Evolutionary conservation across 1,140 invertebrate genomes (phyloP), one percentile per base, ranked within the genome.

Genomic region (Anthonomus grandis): DNA sequence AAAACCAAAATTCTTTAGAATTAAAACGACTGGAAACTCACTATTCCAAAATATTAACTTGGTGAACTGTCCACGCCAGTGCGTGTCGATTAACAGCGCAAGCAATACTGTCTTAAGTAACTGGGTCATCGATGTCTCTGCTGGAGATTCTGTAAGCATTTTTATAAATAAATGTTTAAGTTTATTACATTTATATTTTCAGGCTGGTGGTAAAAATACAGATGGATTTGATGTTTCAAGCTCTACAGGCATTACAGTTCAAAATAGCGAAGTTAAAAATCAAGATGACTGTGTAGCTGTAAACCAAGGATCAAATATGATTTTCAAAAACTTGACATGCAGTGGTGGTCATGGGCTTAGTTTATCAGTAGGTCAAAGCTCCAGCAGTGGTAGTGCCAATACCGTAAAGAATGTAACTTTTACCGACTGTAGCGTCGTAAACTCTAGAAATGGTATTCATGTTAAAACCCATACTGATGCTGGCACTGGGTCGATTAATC

Each of bases 221-320:
- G 60, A 62, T 52, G 60, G 55, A 17, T 57, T 62, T 24, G 55
- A 50, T 21, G 36, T 62, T 19, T 5, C 12, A 5, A 22, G 27
- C 12, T 13, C 12, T 13, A 13, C 15, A 1, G 36, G 46, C 9
- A n/a, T n/a, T n/a, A n/a, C 23, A 38, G 2, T 62, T 1, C 12
- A 50, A 46, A 44, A 54, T 37, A 36, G 25, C 9, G 42, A 39
- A 10, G 51, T 62, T 2, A 39, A 15, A 4, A 62, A 62, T 34
- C 60, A 62, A 41, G 60, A 62, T 38, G 60, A 58, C 45, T 62
- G 60, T 37, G 55, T 62, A 4, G 45, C 37, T 22, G 17, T 62
- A 12, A 58, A 49, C 25, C 4, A 19, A 8, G 60, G 55, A 9
- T 31, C 21, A 12, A 22, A 55, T 18, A 19, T 55, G 24, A 13